Evolutionary conservation across 2,888 invertebrate genomes (phyloP).

Genomic region (Helicoverpa assulta): DNA sequence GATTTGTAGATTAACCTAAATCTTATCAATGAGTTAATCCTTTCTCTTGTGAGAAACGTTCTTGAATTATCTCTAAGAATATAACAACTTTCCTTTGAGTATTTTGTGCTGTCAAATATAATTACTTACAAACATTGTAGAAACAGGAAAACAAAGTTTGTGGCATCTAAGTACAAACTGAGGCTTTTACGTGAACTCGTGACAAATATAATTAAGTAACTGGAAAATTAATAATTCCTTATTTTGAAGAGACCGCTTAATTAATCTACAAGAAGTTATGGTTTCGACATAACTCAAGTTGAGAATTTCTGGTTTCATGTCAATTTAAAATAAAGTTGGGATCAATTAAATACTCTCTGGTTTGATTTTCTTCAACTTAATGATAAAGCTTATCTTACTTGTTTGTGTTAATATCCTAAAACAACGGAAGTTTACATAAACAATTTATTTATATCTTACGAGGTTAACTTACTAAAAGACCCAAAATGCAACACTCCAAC

Average conservation of each 20-base stretch:
- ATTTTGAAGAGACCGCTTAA: constrained; percentile 55
- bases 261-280: constrained; percentile 60
- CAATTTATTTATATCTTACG: no score
- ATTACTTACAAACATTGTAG: constrained; percentile 57
- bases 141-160: constrained; percentile 55
- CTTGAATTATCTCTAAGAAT: constrained; percentile 12
- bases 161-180: constrained; percentile 48
- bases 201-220: constrained; percentile 65
- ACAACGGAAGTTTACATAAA: no score
- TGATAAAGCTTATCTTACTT: neutral
- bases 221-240: constrained; percentile 55
- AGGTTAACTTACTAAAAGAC: no score
- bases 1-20: neutral
- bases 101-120: constrained; percentile 49
- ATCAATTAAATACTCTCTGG: constrained; percentile 27
- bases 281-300: constrained; percentile 33
- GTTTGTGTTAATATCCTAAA: neutral
- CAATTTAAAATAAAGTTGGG: constrained; percentile 31
- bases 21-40: neutral
- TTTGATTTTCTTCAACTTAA: constrained; percentile 13
- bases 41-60: neutral
- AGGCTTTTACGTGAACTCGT: constrained; percentile 58
- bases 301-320: constrained; percentile 23
- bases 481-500: no score
- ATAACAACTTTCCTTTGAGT: constrained; percentile 38